Evolutionary conservation across 2,113 vertebrate genomes (phyloP).

Genomic region (Engystomops pustulosus): DNA sequence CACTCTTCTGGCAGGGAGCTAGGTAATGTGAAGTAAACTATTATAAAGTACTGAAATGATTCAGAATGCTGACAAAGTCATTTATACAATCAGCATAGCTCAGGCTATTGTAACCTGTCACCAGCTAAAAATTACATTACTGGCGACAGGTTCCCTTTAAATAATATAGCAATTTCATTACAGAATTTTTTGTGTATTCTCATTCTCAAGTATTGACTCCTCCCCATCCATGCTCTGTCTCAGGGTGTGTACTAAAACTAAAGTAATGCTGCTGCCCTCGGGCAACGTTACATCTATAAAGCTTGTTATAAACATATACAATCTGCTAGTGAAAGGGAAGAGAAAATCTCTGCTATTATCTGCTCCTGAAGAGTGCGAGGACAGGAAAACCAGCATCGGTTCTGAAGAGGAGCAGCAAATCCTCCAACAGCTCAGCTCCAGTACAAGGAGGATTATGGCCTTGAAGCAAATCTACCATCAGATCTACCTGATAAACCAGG

Average conservation of each 20-base stretch:
- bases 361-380: slow-evolving; percentile 33
- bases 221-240: not conserved
- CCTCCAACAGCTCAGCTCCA: slow-evolving; percentile 37
- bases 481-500: no score
- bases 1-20: no score
- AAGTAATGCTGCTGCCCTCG: not conserved
- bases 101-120: no score
- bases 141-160: no score
- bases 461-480: no score
- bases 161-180: no score
- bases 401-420: slow-evolving; percentile 26
- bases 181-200: not conserved
- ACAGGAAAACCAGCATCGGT: slow-evolving; percentile 39
- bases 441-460: no score
- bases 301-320: not conserved
- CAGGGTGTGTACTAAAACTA: not conserved
- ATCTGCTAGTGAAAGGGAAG: slow-evolving; percentile 31
- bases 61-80: no score
- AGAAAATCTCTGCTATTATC: slow-evolving; percentile 32
- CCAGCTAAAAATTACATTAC: no score
- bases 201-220: not conserved
- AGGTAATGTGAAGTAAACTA: no score
- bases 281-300: not conserved
- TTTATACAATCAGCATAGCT: no score
- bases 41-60: no score